Evolutionary conservation across 1,140 invertebrate species (phyloP).

Genomic region (Cyclargus thomasi): DNA sequence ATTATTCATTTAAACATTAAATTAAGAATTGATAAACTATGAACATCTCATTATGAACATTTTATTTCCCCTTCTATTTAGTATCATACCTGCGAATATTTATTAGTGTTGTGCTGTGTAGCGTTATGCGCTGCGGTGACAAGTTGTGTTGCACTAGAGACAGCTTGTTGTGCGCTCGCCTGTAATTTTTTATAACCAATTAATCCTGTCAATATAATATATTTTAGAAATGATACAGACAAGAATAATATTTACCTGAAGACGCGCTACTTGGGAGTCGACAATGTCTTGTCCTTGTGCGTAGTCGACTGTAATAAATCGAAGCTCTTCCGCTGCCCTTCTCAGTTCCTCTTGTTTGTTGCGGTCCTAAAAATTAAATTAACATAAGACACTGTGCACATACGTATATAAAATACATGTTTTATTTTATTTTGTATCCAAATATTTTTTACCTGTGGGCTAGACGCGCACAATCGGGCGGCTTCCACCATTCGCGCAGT

Average conservation of each 20-base stretch:
- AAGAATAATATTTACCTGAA: constrained; percentile 37
- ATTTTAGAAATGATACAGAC: constrained; percentile 7
- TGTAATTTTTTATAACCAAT: too few relatives aligned
- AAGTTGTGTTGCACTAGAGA: constrained; percentile 92
- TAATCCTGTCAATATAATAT: too few relatives aligned
- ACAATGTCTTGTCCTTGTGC: constrained; percentile 57
- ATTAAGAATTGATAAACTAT: too few relatives aligned
- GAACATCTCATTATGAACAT: too few relatives aligned
- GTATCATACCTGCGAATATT: constrained; percentile 67
- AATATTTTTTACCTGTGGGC: constrained; percentile 49
- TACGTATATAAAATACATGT: too few relatives aligned
- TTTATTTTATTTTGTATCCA: neutral
- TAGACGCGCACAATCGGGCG: constrained; percentile 80
- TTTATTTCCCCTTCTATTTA: neutral
- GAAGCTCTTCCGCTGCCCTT: constrained; percentile 92
- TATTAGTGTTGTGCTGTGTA: constrained; percentile 82
- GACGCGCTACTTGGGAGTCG: constrained; percentile 42
- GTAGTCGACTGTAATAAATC: constrained; percentile 89
- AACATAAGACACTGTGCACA: neutral
- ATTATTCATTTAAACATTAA: too few relatives aligned
- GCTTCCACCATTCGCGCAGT: constrained; percentile 97
- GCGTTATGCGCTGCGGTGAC: constrained; percentile 90
- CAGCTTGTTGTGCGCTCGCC: constrained; percentile 89
- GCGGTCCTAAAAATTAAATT: constrained; percentile 78
- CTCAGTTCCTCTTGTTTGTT: constrained; percentile 89